Conservation (phyloP, 2,113 vertebrate species). For the Meriones unguiculatus region DNA sequence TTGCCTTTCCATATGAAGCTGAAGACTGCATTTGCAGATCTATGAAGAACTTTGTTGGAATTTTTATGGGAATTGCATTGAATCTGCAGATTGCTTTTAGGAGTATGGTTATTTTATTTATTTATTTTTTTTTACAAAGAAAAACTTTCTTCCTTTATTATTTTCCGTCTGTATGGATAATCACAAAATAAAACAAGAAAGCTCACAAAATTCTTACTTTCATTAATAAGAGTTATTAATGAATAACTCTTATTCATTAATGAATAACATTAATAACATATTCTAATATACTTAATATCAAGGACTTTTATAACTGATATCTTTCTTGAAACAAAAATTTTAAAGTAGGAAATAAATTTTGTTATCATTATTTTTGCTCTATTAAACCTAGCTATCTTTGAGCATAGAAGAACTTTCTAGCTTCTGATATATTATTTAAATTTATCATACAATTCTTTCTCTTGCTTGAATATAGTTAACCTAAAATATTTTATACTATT, state of each 20-base stretch:
- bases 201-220: background rate
- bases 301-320: background rate
- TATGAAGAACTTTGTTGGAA: background rate
- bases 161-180: background rate
- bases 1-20: background rate
- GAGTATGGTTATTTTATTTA: too few species aligned
- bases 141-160: background rate
- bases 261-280: background rate
- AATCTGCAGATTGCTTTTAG: too few species aligned
- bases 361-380: background rate
- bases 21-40: background rate
- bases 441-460: background rate
- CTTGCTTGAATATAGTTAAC: background rate
- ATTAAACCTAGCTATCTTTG: background rate
- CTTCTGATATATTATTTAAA: background rate
- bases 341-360: constrained; percentile 12
- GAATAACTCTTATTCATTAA: too few species aligned
- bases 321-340: background rate
- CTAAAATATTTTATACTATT: background rate
- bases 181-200: background rate
- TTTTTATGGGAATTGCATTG: too few species aligned
- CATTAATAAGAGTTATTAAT: too few species aligned
- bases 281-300: background rate
- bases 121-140: background rate
- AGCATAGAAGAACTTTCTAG: background rate